These are phyloP conservation scores for Papilio protenor DNA, from an alignment of 2,888 invertebrate genomes.

Conservation along the genomic window DNA sequence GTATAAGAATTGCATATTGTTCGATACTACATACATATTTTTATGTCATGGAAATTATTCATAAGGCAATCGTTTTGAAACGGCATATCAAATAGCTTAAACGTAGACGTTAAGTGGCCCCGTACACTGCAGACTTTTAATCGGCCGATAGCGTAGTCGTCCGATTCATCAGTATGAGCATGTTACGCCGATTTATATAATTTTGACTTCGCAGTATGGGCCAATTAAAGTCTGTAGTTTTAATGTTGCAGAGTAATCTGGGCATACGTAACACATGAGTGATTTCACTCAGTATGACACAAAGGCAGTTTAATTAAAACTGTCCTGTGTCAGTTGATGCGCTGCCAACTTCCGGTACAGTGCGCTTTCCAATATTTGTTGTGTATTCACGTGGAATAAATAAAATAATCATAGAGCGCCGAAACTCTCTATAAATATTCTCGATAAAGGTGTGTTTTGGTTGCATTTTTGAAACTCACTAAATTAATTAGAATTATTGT, in stretches of 20 bases:
- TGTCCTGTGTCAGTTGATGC: constrained; percentile 47
- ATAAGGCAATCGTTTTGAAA: no score
- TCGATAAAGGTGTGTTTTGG: neutral
- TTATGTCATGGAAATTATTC: neutral
- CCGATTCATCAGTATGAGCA: no score
- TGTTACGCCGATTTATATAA: no score
- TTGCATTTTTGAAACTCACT: neutral
- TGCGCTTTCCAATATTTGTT: neutral
- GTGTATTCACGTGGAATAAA: constrained; percentile 7
- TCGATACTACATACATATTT: neutral
- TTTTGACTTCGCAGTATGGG: no score
- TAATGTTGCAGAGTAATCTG: constrained; percentile 4
- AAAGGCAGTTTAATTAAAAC: constrained; percentile 58
- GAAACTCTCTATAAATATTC: neutral
- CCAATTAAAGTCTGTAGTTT: no score
- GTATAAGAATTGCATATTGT: neutral
- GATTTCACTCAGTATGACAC: constrained; percentile 30
- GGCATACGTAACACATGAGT: constrained; percentile 23
- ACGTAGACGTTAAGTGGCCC: constrained; percentile 15
- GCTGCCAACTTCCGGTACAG: constrained; percentile 46
- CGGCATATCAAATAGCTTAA: neutral
- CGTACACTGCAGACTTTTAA: no score
- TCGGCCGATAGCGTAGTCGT: no score
- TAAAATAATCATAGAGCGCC: neutral
- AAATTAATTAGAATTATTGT: neutral